Percentiles rank a stretch among this genome's conserved stretches.
Evolutionary conservation across 2,113 vertebrate species (phyloP).

Genomic region (Uropsilus gracilis): DNA sequence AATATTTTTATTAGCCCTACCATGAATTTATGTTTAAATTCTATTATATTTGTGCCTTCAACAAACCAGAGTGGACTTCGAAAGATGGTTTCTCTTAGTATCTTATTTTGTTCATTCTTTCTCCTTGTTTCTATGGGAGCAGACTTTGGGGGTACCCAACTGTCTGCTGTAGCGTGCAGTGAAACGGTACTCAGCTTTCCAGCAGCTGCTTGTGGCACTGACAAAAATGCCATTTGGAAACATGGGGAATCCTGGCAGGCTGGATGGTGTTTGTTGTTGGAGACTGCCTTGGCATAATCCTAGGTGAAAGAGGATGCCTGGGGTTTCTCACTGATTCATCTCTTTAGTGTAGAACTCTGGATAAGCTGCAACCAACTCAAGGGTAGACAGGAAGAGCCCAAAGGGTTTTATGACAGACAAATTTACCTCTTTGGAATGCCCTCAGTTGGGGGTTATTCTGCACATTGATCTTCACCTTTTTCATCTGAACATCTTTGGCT

Average conservation of each 20-base stretch:
- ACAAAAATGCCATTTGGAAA: constrained; percentile 36
- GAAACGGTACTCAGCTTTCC: not conserved
- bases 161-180: not conserved
- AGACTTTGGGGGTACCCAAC: not conserved
- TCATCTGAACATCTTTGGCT: constrained; percentile 50
- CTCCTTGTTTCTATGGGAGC: not conserved
- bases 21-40: not conserved
- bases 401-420: constrained; percentile 14
- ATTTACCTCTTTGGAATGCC: constrained; percentile 35
- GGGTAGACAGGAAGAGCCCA: not conserved
- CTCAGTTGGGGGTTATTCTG: constrained; percentile 47
- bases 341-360: not conserved
- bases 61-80: not conserved
- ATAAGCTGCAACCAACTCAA: not conserved
- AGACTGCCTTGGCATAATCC: constrained; percentile 40
- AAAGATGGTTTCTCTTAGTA: too few species aligned
- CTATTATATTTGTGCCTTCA: not conserved
- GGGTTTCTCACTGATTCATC: constrained; percentile 48
- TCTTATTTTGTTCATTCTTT: not conserved
- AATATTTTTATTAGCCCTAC: not conserved
- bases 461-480: constrained; percentile 56
- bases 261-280: constrained; percentile 54
- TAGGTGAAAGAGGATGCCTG: constrained; percentile 49
- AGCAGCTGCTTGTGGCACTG: constrained; percentile 18
- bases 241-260: constrained; percentile 46